Evolutionary conservation across 1,140 invertebrate genomes (phyloP).

Genomic region (Dinoponera quadriceps): DNA sequence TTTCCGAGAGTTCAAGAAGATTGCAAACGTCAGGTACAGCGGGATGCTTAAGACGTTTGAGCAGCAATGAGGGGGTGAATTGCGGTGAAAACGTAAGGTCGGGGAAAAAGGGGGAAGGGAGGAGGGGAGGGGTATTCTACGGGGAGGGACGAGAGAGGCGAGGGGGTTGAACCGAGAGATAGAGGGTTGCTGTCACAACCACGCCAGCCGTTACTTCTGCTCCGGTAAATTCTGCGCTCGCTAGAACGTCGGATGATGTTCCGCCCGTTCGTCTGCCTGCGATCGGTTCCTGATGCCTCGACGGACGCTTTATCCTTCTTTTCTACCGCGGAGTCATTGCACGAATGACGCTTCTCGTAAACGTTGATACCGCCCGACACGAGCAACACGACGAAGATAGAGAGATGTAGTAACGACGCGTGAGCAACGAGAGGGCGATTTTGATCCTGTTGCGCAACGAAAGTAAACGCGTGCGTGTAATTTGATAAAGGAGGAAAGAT

Average conservation of each 20-base stretch:
- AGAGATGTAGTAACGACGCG: not conserved
- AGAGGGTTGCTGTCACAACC: slow-evolving; percentile 82
- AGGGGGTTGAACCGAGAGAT: slow-evolving; percentile 75
- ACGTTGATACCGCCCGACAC: not conserved
- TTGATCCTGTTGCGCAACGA: no score
- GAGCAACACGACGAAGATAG: not conserved
- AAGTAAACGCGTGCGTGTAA: no score
- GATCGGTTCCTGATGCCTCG: slow-evolving; percentile 71
- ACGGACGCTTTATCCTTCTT: slow-evolving; percentile 40
- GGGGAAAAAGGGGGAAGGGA: slow-evolving; percentile 53
- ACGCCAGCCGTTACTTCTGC: slow-evolving; percentile 85
- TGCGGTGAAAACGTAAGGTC: slow-evolving; percentile 79
- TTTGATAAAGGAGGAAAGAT: no score
- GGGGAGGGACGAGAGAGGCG: slow-evolving; percentile 65
- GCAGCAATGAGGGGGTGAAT: slow-evolving; percentile 75
- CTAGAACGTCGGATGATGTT: slow-evolving; percentile 74
- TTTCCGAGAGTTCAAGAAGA: slow-evolving; percentile 82
- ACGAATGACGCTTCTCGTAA: slow-evolving; percentile 27
- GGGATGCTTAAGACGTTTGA: slow-evolving; percentile 80
- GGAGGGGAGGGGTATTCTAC: slow-evolving; percentile 59
- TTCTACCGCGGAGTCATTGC: slow-evolving; percentile 14
- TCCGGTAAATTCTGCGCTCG: slow-evolving; percentile 81
- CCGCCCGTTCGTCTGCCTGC: slow-evolving; percentile 64
- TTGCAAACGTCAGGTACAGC: slow-evolving; percentile 84
- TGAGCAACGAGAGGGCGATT: no score